A percentile compares a stretch with the other conserved stretches of the same genome.
Evolutionary conservation across 1,140 invertebrate genomes (phyloP).

Genomic region (Lucilia sericata): DNA sequence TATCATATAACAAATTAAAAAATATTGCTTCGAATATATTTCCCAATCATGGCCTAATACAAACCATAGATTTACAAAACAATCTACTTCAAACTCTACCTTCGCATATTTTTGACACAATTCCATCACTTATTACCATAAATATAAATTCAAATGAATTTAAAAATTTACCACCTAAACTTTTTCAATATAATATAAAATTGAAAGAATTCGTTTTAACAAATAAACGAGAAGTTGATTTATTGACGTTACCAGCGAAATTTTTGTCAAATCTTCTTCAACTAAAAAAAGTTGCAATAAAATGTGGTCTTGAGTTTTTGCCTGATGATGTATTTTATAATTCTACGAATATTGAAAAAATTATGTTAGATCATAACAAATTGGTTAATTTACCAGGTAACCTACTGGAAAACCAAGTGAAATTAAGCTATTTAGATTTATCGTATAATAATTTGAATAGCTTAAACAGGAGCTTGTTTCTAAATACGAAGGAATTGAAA

Average conservation of each 20-base stretch:
- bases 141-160: conserved; percentile 74
- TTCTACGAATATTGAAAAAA: conserved; percentile 70
- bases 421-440: conserved; percentile 71
- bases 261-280: conserved; percentile 72
- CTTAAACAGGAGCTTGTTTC: conserved; percentile 72
- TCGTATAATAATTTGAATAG: conserved; percentile 70
- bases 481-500: conserved; percentile 68
- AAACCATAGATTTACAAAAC: conserved; percentile 72
- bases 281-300: conserved; percentile 70
- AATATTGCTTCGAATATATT: conserved; percentile 73
- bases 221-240: conserved; percentile 69
- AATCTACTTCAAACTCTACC: conserved; percentile 73
- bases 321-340: conserved; percentile 73
- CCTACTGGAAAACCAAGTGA: conserved; percentile 72
- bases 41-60: conserved; percentile 70
- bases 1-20: conserved; percentile 74
- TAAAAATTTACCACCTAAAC: conserved; percentile 70
- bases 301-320: conserved; percentile 64
- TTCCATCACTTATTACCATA: conserved; percentile 72
- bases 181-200: conserved; percentile 71
- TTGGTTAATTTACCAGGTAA: conserved; percentile 70
- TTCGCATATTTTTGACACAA: conserved; percentile 71
- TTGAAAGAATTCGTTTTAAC: conserved; percentile 71
- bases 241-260: conserved; percentile 70
- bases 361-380: conserved; percentile 72